phyloP scores from a whole-genome alignment of 2,797 vertebrate species.

The Poecile montanus region DNA sequence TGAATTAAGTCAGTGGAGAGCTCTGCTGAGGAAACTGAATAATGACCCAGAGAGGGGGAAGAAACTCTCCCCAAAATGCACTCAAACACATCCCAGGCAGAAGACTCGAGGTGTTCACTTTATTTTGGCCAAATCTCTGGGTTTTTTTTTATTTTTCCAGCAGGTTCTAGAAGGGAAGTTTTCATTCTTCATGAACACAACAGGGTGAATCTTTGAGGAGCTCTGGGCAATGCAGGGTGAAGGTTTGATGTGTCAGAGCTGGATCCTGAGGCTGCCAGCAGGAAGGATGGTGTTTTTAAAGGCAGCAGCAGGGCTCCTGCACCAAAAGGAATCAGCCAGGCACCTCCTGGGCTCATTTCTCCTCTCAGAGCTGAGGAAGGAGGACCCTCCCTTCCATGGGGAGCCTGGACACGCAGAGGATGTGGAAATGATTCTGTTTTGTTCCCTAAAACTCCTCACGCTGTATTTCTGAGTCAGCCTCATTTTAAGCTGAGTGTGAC shows the following conservation, averaged over 20 bases:
- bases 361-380: neutral
- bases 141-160: neutral
- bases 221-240: neutral
- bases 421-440: neutral
- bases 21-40: neutral
- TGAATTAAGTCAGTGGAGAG: conserved; percentile 9
- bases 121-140: neutral
- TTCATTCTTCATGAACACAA: neutral
- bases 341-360: neutral
- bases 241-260: neutral
- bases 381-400: neutral
- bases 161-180: neutral
- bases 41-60: neutral
- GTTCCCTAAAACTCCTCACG: neutral
- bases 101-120: neutral
- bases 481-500: conserved; percentile 8
- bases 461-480: neutral
- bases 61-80: neutral
- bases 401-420: neutral
- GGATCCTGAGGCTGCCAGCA: neutral
- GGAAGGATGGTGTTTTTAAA: neutral
- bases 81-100: neutral
- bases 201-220: neutral
- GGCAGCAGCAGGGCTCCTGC: neutral
- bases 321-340: neutral